A percentile compares a stretch with the other conserved stretches of the same genome.
Conservation (phyloP, 2,797 vertebrate genomes). For the Linurgus olivaceus region DNA sequence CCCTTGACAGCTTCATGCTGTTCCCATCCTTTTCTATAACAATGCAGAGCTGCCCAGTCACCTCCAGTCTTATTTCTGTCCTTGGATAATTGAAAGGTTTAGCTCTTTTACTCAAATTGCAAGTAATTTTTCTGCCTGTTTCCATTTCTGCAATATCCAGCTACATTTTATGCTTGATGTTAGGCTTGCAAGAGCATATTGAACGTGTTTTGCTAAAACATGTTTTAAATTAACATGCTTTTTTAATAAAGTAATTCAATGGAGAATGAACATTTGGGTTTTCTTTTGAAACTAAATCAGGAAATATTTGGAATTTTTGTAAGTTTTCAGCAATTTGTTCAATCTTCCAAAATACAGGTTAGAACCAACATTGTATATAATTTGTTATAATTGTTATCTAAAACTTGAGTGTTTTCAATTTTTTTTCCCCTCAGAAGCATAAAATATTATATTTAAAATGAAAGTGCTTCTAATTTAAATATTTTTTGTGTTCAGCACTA, state of each 20-base stretch:
- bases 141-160: background rate
- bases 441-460: background rate
- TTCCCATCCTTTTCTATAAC: background rate
- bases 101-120: background rate
- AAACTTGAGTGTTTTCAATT: background rate
- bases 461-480: background rate
- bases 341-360: background rate
- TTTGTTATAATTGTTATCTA: background rate
- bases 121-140: background rate
- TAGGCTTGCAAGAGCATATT: background rate
- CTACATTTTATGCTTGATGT: background rate
- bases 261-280: background rate
- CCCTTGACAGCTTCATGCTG: background rate
- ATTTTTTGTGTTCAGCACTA: background rate
- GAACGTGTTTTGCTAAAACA: background rate
- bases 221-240: background rate
- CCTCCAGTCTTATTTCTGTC: background rate
- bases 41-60: background rate
- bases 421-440: background rate
- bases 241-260: background rate
- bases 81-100: background rate
- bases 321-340: background rate
- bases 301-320: fast-evolving
- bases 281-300: background rate
- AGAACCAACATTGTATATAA: background rate